Evolutionary conservation across 2,797 vertebrate genomes (phyloP).

Genomic region (Chelon labrosus): DNA sequence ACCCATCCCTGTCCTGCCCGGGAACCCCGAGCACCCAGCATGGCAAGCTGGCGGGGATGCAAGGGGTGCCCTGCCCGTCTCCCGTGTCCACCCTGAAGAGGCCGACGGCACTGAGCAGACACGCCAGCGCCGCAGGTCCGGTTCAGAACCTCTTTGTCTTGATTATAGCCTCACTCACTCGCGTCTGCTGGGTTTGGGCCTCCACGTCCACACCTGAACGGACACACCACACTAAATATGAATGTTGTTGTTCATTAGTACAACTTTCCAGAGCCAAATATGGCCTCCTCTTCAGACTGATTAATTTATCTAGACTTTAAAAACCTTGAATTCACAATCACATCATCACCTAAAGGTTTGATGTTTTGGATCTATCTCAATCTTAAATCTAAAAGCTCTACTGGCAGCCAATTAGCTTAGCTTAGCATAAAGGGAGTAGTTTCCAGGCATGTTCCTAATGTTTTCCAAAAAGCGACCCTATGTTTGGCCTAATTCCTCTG

Average conservation of each 20-base stretch:
- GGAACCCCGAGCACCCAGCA: slow-evolving; percentile 72
- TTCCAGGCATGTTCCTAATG: neutral
- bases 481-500: neutral
- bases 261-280: neutral
- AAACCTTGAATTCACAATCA: too few relatives aligned
- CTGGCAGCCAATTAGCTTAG: neutral
- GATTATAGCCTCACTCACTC: accelerated
- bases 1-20: slow-evolving; percentile 66
- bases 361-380: neutral
- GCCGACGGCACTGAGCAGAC: slow-evolving; percentile 92
- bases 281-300: neutral
- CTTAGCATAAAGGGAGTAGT: neutral
- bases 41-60: slow-evolving; percentile 74
- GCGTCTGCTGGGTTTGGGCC: neutral
- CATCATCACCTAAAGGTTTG: too few relatives aligned
- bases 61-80: slow-evolving; percentile 76
- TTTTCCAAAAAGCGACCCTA: neutral
- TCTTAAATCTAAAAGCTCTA: neutral
- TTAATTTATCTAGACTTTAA: neutral
- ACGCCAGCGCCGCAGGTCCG: slow-evolving; percentile 90
- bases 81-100: slow-evolving; percentile 89
- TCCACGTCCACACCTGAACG: neutral
- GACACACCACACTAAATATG: neutral
- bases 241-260: too few relatives aligned
- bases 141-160: neutral